A percentile compares a stretch with the other conserved stretches of the same genome.
These are phyloP conservation scores for Planiliza haematocheilus DNA, from an alignment of 2,113 vertebrate species.

Conservation along the genomic window DNA sequence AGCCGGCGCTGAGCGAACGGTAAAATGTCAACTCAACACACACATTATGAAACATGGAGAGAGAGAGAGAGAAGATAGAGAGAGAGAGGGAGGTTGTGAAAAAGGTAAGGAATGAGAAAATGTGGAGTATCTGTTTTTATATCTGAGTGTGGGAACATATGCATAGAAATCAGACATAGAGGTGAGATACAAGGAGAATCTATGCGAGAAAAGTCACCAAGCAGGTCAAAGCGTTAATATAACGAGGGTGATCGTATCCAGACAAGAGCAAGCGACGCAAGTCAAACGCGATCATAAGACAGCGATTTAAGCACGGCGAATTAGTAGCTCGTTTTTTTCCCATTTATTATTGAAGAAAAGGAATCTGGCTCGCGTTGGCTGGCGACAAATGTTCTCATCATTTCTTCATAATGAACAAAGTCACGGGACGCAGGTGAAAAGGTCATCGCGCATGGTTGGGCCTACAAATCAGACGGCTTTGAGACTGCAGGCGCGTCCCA, in stretches of 20 bases:
- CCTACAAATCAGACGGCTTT: not conserved
- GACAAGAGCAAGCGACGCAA: not conserved
- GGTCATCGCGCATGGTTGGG: not conserved
- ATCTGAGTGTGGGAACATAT: constrained; percentile 26
- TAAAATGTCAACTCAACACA: constrained; percentile 76
- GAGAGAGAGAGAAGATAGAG: not conserved
- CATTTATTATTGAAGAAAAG: no score
- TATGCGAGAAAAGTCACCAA: not conserved
- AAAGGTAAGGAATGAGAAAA: constrained; percentile 2
- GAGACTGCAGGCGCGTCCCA: not conserved
- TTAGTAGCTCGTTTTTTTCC: no score
- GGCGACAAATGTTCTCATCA: no score
- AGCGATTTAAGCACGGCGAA: no score
- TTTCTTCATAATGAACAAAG: no score
- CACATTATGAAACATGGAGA: constrained; percentile 51
- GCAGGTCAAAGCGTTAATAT: not conserved
- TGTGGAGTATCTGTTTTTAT: constrained; percentile 20
- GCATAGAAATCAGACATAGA: not conserved
- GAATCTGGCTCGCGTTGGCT: no score
- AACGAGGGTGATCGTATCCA: not conserved
- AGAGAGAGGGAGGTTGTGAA: not conserved
- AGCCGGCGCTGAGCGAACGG: constrained; percentile 44
- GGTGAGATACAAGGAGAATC: not conserved
- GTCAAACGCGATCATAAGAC: no score
- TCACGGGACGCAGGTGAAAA: not conserved